phyloP scores from a whole-genome alignment of 2,888 invertebrate genomes.

The Dyspetes luteomarginatus region DNA sequence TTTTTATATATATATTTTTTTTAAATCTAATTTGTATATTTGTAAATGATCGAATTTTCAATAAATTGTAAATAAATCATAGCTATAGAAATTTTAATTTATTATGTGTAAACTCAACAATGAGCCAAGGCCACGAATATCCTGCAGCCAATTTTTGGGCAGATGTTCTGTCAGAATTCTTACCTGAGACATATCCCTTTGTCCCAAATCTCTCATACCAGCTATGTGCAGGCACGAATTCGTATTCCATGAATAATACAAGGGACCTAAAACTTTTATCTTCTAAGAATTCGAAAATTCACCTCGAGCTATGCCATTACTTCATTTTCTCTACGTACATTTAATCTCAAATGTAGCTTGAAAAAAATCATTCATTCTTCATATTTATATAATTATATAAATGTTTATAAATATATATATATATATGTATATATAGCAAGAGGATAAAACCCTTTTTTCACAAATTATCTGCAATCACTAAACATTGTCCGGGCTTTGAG shows the following conservation, averaged over 20 bases:
- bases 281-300: constrained; percentile 17
- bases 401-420: too few relatives aligned
- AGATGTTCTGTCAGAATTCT: constrained; percentile 75
- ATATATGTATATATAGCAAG: neutral
- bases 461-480: constrained; percentile 5
- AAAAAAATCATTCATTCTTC: too few relatives aligned
- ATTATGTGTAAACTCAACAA: constrained; percentile 41
- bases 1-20: neutral
- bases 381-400: neutral
- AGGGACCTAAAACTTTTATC: constrained; percentile 42
- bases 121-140: constrained; percentile 20
- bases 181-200: constrained; percentile 77
- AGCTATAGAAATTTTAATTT: constrained; percentile 23
- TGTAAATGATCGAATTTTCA: constrained; percentile 6
- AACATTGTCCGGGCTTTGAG: neutral
- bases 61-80: constrained; percentile 4
- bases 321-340: constrained; percentile 55
- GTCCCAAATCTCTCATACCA: constrained; percentile 70
- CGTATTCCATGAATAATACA: constrained; percentile 61
- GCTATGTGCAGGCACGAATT: constrained; percentile 45
- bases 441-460: neutral
- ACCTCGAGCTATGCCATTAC: constrained; percentile 3
- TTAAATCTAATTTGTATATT: neutral
- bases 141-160: constrained; percentile 58
- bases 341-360: neutral